phyloP scores from a whole-genome alignment of 2,888 invertebrate genomes.

The Campoplex capitator region DNA sequence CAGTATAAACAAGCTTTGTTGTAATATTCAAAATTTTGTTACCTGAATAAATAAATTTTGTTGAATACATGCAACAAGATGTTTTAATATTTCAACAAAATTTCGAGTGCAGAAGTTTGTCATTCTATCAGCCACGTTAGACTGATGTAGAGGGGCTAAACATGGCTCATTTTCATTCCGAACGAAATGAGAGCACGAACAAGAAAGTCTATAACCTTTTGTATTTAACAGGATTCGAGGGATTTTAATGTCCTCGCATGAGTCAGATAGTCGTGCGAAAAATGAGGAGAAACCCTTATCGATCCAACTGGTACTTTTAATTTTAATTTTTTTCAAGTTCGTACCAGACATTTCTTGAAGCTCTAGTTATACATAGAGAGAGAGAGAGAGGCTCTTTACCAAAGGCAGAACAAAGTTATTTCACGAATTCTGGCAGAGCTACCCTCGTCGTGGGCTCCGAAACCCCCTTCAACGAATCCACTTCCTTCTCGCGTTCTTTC shows the following conservation, averaged over 20 bases:
- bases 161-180: background rate
- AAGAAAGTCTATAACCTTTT: background rate
- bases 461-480: slow-evolving; percentile 60
- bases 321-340: slow-evolving; percentile 1
- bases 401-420: slow-evolving; percentile 48
- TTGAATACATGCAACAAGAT: too few relatives aligned
- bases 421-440: slow-evolving; percentile 55
- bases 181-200: background rate
- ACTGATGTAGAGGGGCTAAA: too few relatives aligned
- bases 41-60: too few relatives aligned
- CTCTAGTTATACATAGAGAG: background rate
- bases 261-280: background rate
- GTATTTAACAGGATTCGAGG: background rate
- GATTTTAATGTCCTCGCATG: background rate
- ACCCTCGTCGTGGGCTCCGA: slow-evolving; percentile 37
- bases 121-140: too few relatives aligned
- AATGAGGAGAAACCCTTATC: background rate
- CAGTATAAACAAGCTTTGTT: too few relatives aligned
- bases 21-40: too few relatives aligned
- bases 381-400: background rate
- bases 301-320: background rate
- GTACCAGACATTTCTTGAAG: slow-evolving; percentile 7
- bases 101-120: too few relatives aligned
- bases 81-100: too few relatives aligned
- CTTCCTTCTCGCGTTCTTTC: slow-evolving; percentile 63